Evolutionary conservation across 1,140 invertebrate genomes (phyloP), one percentile per base, ranked within the genome.

Genomic region (Eurosta solidaginis): DNA sequence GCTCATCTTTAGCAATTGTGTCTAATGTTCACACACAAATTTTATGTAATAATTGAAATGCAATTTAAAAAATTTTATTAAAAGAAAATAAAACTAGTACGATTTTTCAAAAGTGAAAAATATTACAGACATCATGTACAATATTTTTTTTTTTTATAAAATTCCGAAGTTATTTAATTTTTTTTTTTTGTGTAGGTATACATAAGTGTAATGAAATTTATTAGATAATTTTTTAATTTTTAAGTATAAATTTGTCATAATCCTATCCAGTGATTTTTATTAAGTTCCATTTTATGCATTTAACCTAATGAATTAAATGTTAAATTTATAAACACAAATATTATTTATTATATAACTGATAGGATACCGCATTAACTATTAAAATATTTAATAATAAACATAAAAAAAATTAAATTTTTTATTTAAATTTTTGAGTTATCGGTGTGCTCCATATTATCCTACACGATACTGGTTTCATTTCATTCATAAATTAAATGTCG

Each of bases 381-480:
- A n/a, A 68, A 68, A 68, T 68, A 40, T 68, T 68, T 68, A 68
- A 68, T 68, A 68, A 68, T 68, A 68, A 68, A 68, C 29, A 47
- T 36, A 22, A 68, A 36, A 68, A 68, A 54, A 40, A 54, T 12
- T 40, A 42, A 36, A 63, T 47, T 47, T 47, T 47, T 47, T 47
- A 47, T 47, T 47, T 47, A 2, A 47, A 9, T 47, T 9, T 47
- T 47, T 47, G 7, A 47, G 4, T 47, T 47, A 47, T 12, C 45
- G 45, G 14, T 47, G n/a, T n/a, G n/a, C n/a, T n/a, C n/a, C n/a
- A n/a, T n/a, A n/a, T n/a, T n/a, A n/a, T n/a, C n/a, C n/a, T n/a
- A n/a, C n/a, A n/a, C n/a, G n/a, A n/a, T n/a, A n/a, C n/a, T n/a
- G n/a, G n/a, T n/a, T n/a, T n/a, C n/a, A n/a, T n/a, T n/a, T n/a